These are phyloP conservation scores for Festucalex cinctus DNA, from an alignment of 2,113 vertebrate genomes.

Conservation along the genomic window DNA sequence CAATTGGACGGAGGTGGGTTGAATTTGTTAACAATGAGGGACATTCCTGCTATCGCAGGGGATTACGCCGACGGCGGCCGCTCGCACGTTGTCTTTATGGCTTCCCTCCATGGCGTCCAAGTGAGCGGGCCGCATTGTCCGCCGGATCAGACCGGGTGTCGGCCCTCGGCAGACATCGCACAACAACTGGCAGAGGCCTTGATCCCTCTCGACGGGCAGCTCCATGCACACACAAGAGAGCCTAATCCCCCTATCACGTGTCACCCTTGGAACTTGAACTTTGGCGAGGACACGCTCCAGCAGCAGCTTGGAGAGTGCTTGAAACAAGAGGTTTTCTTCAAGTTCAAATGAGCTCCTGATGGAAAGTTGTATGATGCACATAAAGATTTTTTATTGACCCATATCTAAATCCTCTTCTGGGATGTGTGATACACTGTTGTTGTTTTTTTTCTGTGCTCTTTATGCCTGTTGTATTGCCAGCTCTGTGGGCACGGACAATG, in stretches of 20 bases:
- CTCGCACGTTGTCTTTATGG: constrained; percentile 45
- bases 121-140: constrained; percentile 56
- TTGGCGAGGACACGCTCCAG: constrained; percentile 22
- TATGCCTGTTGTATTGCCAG: not conserved
- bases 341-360: not conserved
- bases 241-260: constrained; percentile 66
- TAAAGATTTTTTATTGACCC: no score
- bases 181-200: constrained; percentile 56
- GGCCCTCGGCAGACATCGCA: constrained; percentile 29
- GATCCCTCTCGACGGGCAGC: constrained; percentile 53
- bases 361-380: not conserved
- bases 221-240: constrained; percentile 12
- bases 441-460: no score
- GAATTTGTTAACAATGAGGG: constrained; percentile 18
- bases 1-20: not conserved
- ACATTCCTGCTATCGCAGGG: constrained; percentile 48
- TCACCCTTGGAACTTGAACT: constrained; percentile 43
- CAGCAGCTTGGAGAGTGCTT: not conserved
- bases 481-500: constrained; percentile 17
- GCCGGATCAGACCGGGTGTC: constrained; percentile 47
- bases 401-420: no score
- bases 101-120: constrained; percentile 48
- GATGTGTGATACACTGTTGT: no score
- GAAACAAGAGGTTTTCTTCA: not conserved
- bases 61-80: constrained; percentile 48